A percentile compares a stretch with the other conserved stretches of the same genome.
Evolutionary conservation across 2,888 invertebrate genomes (phyloP).

Genomic region (Argyra leucocephala): DNA sequence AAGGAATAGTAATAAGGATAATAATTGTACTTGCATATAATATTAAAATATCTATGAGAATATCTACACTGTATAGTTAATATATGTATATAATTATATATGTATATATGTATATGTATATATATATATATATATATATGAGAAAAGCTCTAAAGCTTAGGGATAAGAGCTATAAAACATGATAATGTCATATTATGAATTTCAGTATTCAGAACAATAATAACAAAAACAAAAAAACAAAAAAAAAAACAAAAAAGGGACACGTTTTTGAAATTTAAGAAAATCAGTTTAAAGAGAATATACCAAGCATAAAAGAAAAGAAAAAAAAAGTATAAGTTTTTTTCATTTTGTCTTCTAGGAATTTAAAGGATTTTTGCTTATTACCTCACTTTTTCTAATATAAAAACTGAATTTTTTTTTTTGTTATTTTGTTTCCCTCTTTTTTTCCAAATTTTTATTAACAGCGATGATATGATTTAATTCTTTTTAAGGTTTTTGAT

Average conservation of each 20-base stretch:
- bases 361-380: too few relatives aligned
- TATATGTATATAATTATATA: neutral
- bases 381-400: too few relatives aligned
- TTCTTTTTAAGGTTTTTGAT: too few relatives aligned
- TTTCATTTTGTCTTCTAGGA: neutral
- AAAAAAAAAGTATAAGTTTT: neutral
- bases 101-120: neutral
- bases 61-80: neutral
- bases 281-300: too few relatives aligned
- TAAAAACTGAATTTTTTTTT: too few relatives aligned
- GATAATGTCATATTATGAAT: constrained; percentile 1
- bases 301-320: neutral
- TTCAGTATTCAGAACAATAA: neutral
- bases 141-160: neutral
- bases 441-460: too few relatives aligned
- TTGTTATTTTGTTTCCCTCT: too few relatives aligned
- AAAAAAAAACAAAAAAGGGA: neutral
- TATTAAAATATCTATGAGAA: too few relatives aligned
- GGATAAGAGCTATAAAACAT: neutral
- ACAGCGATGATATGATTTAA: too few relatives aligned
- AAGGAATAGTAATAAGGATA: too few relatives aligned
- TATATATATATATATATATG: neutral
- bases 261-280: neutral
- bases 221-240: neutral
- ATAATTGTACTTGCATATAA: too few relatives aligned